Base-by-base conservation (phyloP, 2,888 invertebrate genomes). In the Stenotaenia linearis region DNA sequence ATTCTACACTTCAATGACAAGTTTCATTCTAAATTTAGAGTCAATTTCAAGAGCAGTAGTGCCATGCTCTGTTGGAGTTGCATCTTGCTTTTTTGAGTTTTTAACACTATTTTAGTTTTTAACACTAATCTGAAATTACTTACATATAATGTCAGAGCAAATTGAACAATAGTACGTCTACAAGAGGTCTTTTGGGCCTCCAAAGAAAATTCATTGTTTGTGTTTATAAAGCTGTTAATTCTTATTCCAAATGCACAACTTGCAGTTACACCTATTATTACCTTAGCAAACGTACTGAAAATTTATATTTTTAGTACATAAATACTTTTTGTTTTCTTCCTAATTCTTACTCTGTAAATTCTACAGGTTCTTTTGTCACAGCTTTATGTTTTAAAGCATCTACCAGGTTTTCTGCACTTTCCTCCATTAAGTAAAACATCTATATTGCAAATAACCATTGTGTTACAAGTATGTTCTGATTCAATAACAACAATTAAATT, bases 401-500 rank as follows among this genome's bases (percentile, higher is more conserved):
- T 32, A 32, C 32, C 4, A 32, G 32, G 15, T 40, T 40, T 18
- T 37, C 28, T 77, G 25, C 9, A 80, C 81, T 32, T 81, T 81
- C 79, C 79, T 81, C 81, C 80, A 81, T n/a, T 79, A 81, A 25
- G 32, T 50, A 0, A n/a, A 77, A 18, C 79, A 80, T 21, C 79
- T 80, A 77, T 76, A 80, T 18, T 45, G 12, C 4, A 9, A 3
- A 45, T n/a, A 45, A 45, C 4, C n/a, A n/a, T n/a, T n/a, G n/a
- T n/a, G n/a, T n/a, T n/a, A n/a, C n/a, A n/a, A n/a, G n/a, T n/a
- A n/a, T n/a, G n/a, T n/a, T n/a, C n/a, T n/a, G n/a, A n/a, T n/a
- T n/a, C n/a, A n/a, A n/a, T n/a, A n/a, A n/a, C n/a, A n/a, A n/a
- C n/a, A n/a, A n/a, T n/a, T n/a, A 1, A 45, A 12, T 28, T 37